Evolutionary conservation across 2,113 vertebrate species (phyloP), one percentile per base, ranked within the genome.

Genomic region (Spilogale gracilis): DNA sequence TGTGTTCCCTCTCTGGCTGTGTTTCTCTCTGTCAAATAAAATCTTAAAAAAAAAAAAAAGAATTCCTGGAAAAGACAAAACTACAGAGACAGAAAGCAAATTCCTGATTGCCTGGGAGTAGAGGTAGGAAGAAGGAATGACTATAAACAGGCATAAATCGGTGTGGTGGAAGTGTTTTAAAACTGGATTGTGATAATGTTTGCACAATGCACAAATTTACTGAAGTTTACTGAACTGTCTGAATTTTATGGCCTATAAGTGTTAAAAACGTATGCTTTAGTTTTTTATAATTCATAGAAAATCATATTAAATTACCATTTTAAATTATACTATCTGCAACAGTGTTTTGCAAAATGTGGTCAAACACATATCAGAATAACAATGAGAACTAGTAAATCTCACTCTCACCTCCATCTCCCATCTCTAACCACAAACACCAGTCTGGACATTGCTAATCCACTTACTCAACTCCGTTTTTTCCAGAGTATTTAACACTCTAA

Each of bases 291-390:
- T n/a, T 32, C 27, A 83, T 43, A 67, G n/a, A 32, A 87, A 97
- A 82, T 78, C 60, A 90, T 79, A 84, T n/a, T 71, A 74, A 95
- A 69, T 86, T 60, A 43, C 18, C 50, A 95, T 56, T 96, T 93
- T 83, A 56, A 88, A 63, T 94, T 73, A 71, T 74, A 86, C 58
- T 7, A 7, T 89, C 43, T 78, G 83, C 13, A 92, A n/a, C 16
- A 76, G 18, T 88, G 30, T 63, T 84, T 94, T 60, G 69, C 58
- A 38, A 73, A 79, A 30, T 48, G 25, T 32, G 13, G 13, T 78
- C 52, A 88, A 90, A 73, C 14, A 50, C 16, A 43, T 16, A 85
- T 32, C 5, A 61, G 30, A 78, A 58, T 27, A 89, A 79, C 58
- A 81, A 0, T 65, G 56, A 89, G 30, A 93, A 30, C 83, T 76